A percentile compares a stretch with the other conserved stretches of the same genome.
phyloP scores from a whole-genome alignment of 2,797 vertebrate species.

The Cynopterus sphinx region DNA sequence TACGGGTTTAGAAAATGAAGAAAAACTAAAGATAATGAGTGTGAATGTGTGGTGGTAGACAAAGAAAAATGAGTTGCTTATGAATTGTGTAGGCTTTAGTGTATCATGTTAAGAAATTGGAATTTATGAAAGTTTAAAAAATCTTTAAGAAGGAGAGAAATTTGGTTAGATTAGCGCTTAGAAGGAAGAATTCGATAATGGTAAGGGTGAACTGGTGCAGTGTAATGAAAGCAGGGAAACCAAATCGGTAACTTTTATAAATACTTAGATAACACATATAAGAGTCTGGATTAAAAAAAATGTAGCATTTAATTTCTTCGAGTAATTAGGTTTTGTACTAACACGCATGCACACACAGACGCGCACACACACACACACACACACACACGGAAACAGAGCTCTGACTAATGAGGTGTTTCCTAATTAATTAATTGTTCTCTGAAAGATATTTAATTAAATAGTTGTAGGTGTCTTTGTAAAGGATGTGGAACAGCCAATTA shows the following conservation, averaged over 20 bases:
- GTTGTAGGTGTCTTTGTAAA: slow-evolving; percentile 42
- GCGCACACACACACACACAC: too few relatives aligned
- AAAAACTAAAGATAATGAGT: not conserved
- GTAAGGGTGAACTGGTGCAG: not conserved
- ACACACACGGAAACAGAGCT: not conserved
- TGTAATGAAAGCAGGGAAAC: not conserved
- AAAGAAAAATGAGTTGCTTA: not conserved
- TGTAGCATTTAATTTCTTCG: not conserved
- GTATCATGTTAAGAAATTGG: not conserved
- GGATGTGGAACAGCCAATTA: slow-evolving; percentile 72
- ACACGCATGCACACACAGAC: too few relatives aligned
- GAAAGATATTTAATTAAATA: slow-evolving; percentile 76
- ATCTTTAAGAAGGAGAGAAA: not conserved
- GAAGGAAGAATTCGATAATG: not conserved
- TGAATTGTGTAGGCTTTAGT: not conserved
- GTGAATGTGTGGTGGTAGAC: not conserved
- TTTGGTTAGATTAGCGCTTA: not conserved
- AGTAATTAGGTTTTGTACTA: not conserved
- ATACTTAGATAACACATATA: not conserved
- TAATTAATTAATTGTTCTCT: slow-evolving; percentile 73
- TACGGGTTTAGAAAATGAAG: not conserved
- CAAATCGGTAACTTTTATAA: not conserved
- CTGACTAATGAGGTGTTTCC: slow-evolving; percentile 29
- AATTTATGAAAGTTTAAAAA: not conserved
- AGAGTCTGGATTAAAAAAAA: not conserved